Evolutionary conservation across 2,888 invertebrate species (phyloP), one percentile per base, ranked within the genome.

Genomic region (Sarcophaga caerulescens): DNA sequence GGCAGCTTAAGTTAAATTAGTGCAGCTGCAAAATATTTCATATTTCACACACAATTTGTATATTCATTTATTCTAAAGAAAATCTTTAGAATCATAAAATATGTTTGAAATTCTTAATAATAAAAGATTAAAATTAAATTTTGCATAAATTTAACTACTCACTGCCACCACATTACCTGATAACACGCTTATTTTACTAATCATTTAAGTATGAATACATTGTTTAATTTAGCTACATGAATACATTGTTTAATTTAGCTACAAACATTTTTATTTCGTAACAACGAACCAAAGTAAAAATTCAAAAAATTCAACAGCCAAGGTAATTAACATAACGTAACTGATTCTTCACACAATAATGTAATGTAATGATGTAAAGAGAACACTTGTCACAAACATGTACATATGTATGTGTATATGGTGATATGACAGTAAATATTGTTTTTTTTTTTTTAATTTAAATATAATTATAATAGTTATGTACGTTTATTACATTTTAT

Each of bases 141-240:
- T 19, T 25, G n/a, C 57, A 47, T 52, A 57, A 77, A 81, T 73
- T 84, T 80, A 88, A 77, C 89, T 88, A 89, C 90, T 90, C 90
- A 90, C 90, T 89, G 88, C 89, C 90, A 89, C 90, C 90, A 90
- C 90, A 90, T 90, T 89, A 89, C 89, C 90, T 89, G 89, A 87
- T 85, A 77, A 69, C 85, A 87, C 83, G 79, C 45, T 66, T 59
- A 44, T 44, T 68, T 17, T 3, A 11, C 11, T 17, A 4, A 60
- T 60, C 10, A 60, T 21, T 52, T 35, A 10, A 35, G 2, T 35
- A 35, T 35, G 35, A 35, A 35, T 35, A 35, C 35, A 35, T 35
- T 35, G 35, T 35, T 35, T 25, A 25, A 25, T 25, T 25, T 25
- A 25, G 25, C 25, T 25, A 25, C 25, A 25, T 25, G 35, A 35